Base-by-base conservation (phyloP, 2,113 vertebrate genomes). In the Lepisosteus oculatus region DNA sequence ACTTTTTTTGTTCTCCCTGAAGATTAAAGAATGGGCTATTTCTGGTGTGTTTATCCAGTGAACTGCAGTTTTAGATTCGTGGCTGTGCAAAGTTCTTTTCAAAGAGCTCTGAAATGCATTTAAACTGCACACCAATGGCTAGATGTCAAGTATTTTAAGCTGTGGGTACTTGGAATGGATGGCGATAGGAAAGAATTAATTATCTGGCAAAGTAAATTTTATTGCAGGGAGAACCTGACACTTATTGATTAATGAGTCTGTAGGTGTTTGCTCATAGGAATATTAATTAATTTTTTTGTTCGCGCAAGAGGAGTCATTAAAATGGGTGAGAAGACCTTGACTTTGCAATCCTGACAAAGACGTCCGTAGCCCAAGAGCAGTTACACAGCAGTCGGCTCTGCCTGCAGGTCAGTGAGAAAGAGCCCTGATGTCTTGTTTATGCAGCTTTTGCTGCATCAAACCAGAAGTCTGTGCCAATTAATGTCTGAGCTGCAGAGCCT, bases 201-300 rank as follows among this genome's bases (percentile, higher is more conserved):
- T 93, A 92, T 83, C 87, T 83, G 68, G 80, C 73, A 84, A 82
- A 85, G 84, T 81, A 83, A 70, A 83, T 88, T 89, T 87, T 87
- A 86, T 85, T 77, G 80, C 80, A 70, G 74, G 79, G 84, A 88
- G 83, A 84, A 90, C 84, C 89, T 85, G 85, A 87, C 85, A 88
- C 85, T 83, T 88, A 92, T 94, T 93, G 93, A 95, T 95, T 92
- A 94, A 94, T 90, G 88, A 93, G 90, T 84, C 86, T 75, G 85
- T 84, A 88, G 85, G 72, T 93, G 90, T 93, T 93, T 90, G 91
- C 92, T 91, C 90, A 89, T 85, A 91, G 86, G 91, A 93, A 93
- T 93, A 92, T 92, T 88, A 94, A 88, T 90, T 84, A 77, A 89
- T 93, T 90, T 90, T 65, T 83, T 85, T 83, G 84, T 83, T 77